Percentiles rank a stretch among this genome's conserved stretches.
Evolutionary conservation across 2,797 vertebrate species (phyloP).

Genomic region (Channallabes apus): DNA sequence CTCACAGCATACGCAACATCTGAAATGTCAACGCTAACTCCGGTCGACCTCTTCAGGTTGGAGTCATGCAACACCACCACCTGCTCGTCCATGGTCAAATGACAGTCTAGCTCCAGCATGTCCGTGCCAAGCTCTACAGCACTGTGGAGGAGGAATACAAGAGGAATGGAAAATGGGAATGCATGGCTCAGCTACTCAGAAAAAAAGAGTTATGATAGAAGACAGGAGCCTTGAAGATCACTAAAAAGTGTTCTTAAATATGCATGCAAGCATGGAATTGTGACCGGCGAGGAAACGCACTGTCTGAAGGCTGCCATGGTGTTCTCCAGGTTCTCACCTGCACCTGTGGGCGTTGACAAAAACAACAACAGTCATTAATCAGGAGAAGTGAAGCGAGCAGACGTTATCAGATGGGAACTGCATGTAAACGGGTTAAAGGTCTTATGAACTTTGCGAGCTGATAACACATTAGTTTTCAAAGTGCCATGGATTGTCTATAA

Average conservation of each 20-base stretch:
- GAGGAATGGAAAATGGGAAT: neutral
- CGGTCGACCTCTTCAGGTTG: slow-evolving; percentile 86
- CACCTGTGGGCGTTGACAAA: slow-evolving; percentile 73
- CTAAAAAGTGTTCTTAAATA: neutral
- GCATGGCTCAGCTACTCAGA: neutral
- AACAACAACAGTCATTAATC: slow-evolving; percentile 22
- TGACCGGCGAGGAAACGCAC: slow-evolving; percentile 74
- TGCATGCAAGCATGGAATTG: neutral
- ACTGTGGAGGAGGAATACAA: slow-evolving; percentile 65
- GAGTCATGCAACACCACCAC: slow-evolving; percentile 94
- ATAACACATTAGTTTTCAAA: neutral
- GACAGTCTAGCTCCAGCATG: slow-evolving; percentile 97
- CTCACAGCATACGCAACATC: slow-evolving; percentile 87
- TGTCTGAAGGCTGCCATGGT: slow-evolving; percentile 96
- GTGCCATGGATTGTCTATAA: neutral
- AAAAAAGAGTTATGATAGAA: neutral
- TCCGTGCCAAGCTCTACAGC: slow-evolving; percentile 92
- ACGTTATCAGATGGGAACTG: slow-evolving; percentile 12
- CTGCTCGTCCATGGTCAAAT: slow-evolving; percentile 92
- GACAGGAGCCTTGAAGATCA: neutral
- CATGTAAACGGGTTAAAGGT: neutral
- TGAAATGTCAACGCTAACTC: slow-evolving; percentile 80
- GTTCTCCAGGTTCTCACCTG: slow-evolving; percentile 96
- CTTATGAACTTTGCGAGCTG: neutral
- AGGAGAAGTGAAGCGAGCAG: neutral